phyloP scores from a whole-genome alignment of 2,888 invertebrate species.

The Muscina levida region DNA sequence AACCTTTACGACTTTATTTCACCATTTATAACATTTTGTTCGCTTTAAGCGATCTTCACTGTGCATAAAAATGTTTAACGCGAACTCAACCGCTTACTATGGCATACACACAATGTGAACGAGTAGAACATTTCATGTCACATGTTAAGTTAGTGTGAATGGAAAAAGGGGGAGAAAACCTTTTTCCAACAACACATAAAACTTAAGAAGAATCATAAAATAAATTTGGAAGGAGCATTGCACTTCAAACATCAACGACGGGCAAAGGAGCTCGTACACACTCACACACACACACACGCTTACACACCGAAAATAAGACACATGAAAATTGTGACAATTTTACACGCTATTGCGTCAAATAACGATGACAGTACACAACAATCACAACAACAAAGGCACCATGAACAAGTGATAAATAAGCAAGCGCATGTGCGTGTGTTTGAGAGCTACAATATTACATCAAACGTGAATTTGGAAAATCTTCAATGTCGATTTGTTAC shows the following conservation, averaged over 20 bases:
- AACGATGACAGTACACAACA: conserved; percentile 7
- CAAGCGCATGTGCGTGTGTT: neutral
- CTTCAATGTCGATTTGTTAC: conserved; percentile 20
- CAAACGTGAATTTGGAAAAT: conserved; percentile 18
- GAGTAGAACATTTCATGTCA: conserved; percentile 27
- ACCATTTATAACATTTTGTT: too few relatives aligned
- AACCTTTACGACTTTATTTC: too few relatives aligned
- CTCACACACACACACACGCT: too few relatives aligned
- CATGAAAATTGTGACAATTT: conserved; percentile 49
- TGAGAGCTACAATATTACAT: neutral
- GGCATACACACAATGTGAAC: too few relatives aligned
- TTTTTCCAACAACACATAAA: conserved; percentile 9
- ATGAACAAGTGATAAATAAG: conserved; percentile 2
- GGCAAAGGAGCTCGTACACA: too few relatives aligned
- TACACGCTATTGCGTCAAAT: conserved; percentile 47
- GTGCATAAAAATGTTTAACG: too few relatives aligned
- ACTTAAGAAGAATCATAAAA: conserved; percentile 30
- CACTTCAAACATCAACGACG: conserved; percentile 22
- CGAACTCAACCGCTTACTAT: too few relatives aligned
- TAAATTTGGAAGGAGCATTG: conserved; percentile 25
- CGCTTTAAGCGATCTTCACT: too few relatives aligned
- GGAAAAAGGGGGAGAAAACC: conserved; percentile 14
- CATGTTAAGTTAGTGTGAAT: too few relatives aligned
- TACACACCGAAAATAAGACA: neutral
- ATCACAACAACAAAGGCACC: neutral